Percentiles rank a stretch among this genome's conserved stretches.
These are phyloP conservation scores for Heliangelus exortis DNA, from an alignment of 2,797 vertebrate genomes.

Conservation along the genomic window DNA sequence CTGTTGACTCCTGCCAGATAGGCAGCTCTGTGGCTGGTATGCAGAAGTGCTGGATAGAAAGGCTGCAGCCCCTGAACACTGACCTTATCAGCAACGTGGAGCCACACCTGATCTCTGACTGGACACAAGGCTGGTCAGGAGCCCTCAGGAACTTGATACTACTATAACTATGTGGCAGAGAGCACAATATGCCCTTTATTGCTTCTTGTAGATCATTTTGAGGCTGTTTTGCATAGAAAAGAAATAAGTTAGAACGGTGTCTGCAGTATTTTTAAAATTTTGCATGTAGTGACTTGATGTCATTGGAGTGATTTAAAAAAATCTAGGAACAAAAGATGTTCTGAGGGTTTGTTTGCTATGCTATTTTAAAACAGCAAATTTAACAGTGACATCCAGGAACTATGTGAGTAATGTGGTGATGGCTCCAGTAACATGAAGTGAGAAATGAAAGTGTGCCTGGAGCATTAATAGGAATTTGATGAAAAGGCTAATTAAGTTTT, in stretches of 20 bases:
- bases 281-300: background rate
- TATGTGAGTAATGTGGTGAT: background rate
- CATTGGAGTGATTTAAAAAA: background rate
- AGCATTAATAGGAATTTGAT: background rate
- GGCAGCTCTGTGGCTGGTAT: background rate
- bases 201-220: background rate
- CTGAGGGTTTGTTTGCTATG: background rate
- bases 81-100: rapidly evolving
- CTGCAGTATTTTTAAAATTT: background rate
- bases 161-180: background rate
- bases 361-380: background rate
- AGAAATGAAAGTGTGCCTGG: background rate
- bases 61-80: background rate
- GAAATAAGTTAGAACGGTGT: background rate
- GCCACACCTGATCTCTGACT: background rate
- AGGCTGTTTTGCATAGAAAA: background rate
- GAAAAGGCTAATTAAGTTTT: constrained; percentile 41
- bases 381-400: background rate
- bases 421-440: background rate
- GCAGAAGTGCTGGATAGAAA: background rate
- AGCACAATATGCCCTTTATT: background rate
- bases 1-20: background rate
- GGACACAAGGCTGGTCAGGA: background rate
- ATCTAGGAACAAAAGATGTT: background rate
- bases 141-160: background rate